Conservation (phyloP, 1,140 invertebrate genomes). For the Scaptodrosophila lebanonensis region DNA sequence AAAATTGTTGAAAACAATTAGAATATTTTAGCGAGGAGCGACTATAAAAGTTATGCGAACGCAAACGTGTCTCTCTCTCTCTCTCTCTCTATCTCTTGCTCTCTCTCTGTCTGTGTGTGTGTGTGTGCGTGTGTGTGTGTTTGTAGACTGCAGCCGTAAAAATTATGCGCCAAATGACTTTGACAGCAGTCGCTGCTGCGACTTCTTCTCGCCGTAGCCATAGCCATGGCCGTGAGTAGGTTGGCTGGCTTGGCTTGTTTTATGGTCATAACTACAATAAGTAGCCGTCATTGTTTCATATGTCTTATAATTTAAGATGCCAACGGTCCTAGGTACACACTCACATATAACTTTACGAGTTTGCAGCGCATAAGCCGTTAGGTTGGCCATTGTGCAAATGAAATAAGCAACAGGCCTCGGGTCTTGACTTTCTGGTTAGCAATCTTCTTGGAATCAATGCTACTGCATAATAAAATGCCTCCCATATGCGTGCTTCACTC, state of each 20-base stretch:
- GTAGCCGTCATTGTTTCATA: slow-evolving; percentile 58
- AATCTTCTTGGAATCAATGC: slow-evolving; percentile 5
- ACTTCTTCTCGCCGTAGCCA: slow-evolving; percentile 6
- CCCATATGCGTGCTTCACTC: too few species aligned
- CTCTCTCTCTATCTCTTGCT: too few species aligned
- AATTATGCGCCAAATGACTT: slow-evolving; percentile 68
- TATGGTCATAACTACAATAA: slow-evolving; percentile 69
- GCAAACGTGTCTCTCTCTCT: background rate
- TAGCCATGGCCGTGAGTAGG: slow-evolving; percentile 2
- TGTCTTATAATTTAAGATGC: slow-evolving; percentile 64
- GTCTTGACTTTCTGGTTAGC: too few species aligned
- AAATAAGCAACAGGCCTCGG: too few species aligned
- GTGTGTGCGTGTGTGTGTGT: too few species aligned
- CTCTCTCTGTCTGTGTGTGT: background rate
- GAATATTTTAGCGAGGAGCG: slow-evolving; percentile 68
- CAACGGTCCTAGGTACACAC: slow-evolving; percentile 54
- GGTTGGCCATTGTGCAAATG: too few species aligned
- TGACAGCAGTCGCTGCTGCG: slow-evolving; percentile 53
- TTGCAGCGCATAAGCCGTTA: too few species aligned
- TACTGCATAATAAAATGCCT: slow-evolving; percentile 6
- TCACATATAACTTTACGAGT: slow-evolving; percentile 16
- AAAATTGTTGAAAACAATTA: slow-evolving; percentile 74
- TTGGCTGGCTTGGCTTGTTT: slow-evolving; percentile 33
- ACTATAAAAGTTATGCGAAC: slow-evolving; percentile 64
- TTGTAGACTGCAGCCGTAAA: slow-evolving; percentile 44